Conservation (phyloP, 2,797 vertebrate genomes). For the Poeciliopsis presidionis region DNA sequence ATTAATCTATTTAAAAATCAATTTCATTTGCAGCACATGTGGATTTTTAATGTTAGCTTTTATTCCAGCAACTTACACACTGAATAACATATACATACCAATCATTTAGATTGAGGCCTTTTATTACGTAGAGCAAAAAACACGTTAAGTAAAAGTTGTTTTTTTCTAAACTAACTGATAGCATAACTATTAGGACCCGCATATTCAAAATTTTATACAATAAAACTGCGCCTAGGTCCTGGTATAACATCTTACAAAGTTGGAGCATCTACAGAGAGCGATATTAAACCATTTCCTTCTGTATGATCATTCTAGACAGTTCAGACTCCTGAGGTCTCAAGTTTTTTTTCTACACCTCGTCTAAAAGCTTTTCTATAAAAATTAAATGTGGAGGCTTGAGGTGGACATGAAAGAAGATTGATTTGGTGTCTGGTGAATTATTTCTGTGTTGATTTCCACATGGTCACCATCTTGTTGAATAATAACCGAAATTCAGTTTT, state of each 20-base stretch:
- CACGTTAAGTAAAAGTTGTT: neutral
- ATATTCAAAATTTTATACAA: neutral
- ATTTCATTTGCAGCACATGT: constrained; percentile 21
- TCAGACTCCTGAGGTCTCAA: neutral
- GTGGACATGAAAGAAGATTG: neutral
- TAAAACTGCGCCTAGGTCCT: neutral
- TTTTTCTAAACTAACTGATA: neutral
- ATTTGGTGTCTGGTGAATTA: neutral
- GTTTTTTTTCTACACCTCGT: neutral
- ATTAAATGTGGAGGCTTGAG: neutral
- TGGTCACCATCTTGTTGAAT: neutral
- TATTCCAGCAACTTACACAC: neutral
- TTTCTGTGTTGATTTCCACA: no score
- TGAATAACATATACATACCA: neutral
- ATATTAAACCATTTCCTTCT: neutral
- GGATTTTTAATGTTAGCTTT: neutral
- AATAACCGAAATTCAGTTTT: neutral
- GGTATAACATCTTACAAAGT: neutral
- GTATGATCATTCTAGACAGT: neutral
- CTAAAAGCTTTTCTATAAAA: neutral
- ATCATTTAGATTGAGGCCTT: neutral
- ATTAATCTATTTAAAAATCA: constrained; percentile 47
- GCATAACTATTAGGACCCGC: neutral
- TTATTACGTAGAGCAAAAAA: neutral
- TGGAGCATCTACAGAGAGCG: neutral